Base-by-base conservation (phyloP, 2,113 vertebrate genomes). In the Xiphophorus couchianus region DNA sequence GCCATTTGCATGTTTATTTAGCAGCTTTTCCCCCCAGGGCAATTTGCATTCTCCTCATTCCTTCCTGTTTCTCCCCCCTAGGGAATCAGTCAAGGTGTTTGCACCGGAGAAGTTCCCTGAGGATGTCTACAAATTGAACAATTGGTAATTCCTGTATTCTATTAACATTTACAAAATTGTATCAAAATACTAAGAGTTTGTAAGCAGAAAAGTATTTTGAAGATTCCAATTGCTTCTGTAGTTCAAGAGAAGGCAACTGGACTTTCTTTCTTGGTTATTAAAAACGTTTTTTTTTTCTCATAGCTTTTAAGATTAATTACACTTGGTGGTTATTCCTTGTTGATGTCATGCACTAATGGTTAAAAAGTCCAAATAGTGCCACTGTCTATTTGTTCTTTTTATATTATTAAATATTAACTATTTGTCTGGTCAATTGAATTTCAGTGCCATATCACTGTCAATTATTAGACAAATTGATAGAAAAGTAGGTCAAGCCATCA, bases 1-100 rank as follows among this genome's bases (percentile, higher is more conserved):
- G 76, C 90, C 92, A 92, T 93, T 90, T 93, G 91, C 71, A 60
- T 27, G n/a, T 75, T 79, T 42, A 54, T 84, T 86, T 84, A 85
- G 84, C 88, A 88, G 79, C 82, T 11, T 76, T 77, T 78, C 76
- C 89, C 86, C 86, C 73, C 14, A 80, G 89, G 82, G 74, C 81
- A 66, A 84, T 91, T 91, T 81, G 69, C 86, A 86, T 90, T 71
- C 82, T 68, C 75, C 75, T 79, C 84, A 78, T 78, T 87, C 76
- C 61, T 66, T 72, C 69, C 73, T 11, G 10, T 77, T 68, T 13
- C 62, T 65, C 75, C 69, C 82, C 88, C 74, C 68, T 0, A 22
- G 84, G 85, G 84, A 87, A 74, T 31, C 66, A 85, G 85, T 89
- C 73, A 76, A 89, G 81, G 85, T 89, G 77, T 78, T 77, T 71